Conservation (phyloP, 2,113 vertebrate genomes). For the Mesitornis unicolor region DNA sequence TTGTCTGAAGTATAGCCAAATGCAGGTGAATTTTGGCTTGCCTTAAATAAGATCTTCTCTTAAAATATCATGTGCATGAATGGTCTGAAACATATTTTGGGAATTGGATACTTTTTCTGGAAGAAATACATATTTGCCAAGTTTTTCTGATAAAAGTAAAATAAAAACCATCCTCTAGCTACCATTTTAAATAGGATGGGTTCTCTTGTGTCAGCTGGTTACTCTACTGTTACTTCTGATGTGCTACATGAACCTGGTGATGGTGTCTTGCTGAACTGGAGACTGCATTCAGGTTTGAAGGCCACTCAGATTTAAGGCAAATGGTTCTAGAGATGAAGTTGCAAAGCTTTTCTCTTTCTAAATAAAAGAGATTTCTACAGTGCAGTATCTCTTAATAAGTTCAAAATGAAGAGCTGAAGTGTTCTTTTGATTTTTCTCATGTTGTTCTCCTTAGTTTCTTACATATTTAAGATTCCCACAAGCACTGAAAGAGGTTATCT, state of each 20-base stretch:
- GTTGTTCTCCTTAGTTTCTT: neutral
- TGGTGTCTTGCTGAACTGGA: neutral
- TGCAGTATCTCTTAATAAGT: neutral
- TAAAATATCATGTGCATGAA: neutral
- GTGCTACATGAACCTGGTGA: neutral
- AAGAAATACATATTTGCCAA: neutral
- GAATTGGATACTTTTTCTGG: neutral
- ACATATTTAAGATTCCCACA: neutral
- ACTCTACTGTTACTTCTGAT: neutral
- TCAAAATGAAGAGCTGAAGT: neutral
- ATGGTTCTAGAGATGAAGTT: neutral
- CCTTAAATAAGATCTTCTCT: neutral
- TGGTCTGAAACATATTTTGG: neutral
- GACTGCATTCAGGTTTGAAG: neutral
- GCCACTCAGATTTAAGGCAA: neutral
- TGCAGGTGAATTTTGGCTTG: neutral
- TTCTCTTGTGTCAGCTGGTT: neutral
- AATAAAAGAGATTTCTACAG: neutral
- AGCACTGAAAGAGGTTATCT: neutral
- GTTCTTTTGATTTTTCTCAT: neutral
- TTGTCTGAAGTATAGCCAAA: neutral
- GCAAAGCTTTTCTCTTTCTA: neutral
- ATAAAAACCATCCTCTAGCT: neutral
- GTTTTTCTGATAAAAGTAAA: neutral
- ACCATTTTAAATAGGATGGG: neutral